A percentile compares a stretch with the other conserved stretches of the same genome.
Evolutionary conservation across 2,797 vertebrate species (phyloP).

Genomic region (Enteromius fasciolatus): DNA sequence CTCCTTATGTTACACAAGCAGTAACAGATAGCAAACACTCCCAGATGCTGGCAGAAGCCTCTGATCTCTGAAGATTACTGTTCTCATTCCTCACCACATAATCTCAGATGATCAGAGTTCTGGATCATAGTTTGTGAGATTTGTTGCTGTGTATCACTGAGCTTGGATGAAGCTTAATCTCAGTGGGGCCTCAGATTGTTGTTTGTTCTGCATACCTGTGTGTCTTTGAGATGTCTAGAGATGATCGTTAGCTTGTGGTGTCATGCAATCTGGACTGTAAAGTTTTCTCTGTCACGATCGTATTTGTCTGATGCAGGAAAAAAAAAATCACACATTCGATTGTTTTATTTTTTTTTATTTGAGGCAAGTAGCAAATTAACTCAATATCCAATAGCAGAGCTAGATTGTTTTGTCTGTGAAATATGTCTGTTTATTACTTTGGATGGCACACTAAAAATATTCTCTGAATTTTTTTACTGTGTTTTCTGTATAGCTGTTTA

Average conservation of each 20-base stretch:
- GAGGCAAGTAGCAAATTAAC: not conserved
- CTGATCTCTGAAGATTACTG: slow-evolving; percentile 25
- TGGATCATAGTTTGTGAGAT: slow-evolving; percentile 61
- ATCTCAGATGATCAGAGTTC: slow-evolving; percentile 49
- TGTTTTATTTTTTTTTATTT: not conserved
- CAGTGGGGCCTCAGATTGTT: slow-evolving; percentile 7
- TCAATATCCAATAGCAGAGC: not conserved
- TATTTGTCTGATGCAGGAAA: not conserved
- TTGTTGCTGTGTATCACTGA: slow-evolving; percentile 57
- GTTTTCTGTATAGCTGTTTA: not conserved
- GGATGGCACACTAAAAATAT: not conserved
- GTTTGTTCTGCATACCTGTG: slow-evolving; percentile 10
- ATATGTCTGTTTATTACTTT: not conserved
- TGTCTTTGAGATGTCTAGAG: slow-evolving; percentile 26
- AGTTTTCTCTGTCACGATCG: not conserved
- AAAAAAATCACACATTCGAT: not conserved
- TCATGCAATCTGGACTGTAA: not conserved
- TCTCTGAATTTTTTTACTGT: not conserved
- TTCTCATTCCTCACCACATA: slow-evolving; percentile 51
- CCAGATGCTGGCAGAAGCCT: not conserved
- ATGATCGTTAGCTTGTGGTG: not conserved
- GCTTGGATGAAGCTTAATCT: slow-evolving; percentile 62
- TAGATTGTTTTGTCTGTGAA: not conserved
- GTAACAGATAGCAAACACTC: not conserved
- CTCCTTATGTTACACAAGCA: slow-evolving; percentile 2